Conservation (phyloP, 2,797 vertebrate species). For the Onychomys torridus region DNA sequence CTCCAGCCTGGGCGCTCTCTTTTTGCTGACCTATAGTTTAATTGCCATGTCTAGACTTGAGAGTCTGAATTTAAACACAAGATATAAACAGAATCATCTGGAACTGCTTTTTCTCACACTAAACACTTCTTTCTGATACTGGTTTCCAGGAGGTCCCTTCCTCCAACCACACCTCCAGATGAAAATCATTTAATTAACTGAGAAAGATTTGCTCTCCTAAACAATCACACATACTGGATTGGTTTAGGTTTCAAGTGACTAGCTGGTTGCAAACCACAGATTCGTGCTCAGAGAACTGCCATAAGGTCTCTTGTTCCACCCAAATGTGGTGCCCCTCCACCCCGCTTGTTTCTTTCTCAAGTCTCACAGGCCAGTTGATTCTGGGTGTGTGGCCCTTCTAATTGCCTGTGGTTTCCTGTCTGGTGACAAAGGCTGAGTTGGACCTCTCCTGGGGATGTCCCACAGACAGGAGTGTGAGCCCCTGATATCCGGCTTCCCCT, state of each 20-base stretch:
- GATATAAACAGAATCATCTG: slow-evolving; percentile 64
- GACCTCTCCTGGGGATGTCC: not conserved
- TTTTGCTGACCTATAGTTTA: slow-evolving; percentile 57
- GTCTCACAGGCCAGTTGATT: not conserved
- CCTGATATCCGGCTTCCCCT: slow-evolving; percentile 35
- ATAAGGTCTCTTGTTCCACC: not conserved
- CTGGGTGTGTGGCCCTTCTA: not conserved
- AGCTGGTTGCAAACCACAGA: not conserved
- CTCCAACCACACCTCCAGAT: not conserved
- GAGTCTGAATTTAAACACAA: slow-evolving; percentile 64
- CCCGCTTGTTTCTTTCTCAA: not conserved
- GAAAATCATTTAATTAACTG: slow-evolving; percentile 68
- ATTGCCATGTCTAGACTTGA: slow-evolving; percentile 71
- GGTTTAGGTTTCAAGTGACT: slow-evolving; percentile 16
- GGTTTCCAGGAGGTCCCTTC: slow-evolving; percentile 47
- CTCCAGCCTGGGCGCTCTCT: slow-evolving; percentile 41
- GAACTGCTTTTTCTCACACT: slow-evolving; percentile 57
- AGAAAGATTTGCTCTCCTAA: slow-evolving; percentile 56
- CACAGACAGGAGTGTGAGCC: not conserved
- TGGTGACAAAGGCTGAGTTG: not conserved
- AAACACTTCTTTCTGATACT: slow-evolving; percentile 50
- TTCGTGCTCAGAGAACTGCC: not conserved
- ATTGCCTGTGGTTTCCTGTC: not conserved
- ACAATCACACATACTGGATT: not conserved
- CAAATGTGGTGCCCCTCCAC: not conserved